Evolutionary conservation across 2,888 invertebrate genomes (phyloP).

Genomic region (Tenthredo notha): DNA sequence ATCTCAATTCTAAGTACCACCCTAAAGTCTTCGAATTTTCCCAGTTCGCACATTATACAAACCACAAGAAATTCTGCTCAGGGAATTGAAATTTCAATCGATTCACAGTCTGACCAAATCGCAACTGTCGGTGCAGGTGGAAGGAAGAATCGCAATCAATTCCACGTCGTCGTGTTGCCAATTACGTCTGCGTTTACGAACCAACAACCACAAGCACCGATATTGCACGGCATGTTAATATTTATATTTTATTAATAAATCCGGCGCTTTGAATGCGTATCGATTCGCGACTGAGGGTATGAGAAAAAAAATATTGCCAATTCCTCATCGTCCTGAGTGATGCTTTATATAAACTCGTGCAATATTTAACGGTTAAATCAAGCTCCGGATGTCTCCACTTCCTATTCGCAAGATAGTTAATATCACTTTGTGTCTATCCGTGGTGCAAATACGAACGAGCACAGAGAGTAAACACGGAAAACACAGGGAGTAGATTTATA

Average conservation of each 20-base stretch:
- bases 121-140: constrained; percentile 15
- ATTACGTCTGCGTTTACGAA: constrained; percentile 25
- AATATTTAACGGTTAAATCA: constrained; percentile 9
- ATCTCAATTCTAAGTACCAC: no score
- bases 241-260: constrained; percentile 45
- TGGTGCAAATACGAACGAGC: constrained; percentile 18
- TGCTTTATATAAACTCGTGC: neutral
- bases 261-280: neutral
- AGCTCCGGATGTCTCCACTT: neutral
- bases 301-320: neutral
- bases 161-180: constrained; percentile 44
- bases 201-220: constrained; percentile 28
- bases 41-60: neutral
- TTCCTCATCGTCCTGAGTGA: neutral
- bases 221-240: constrained; percentile 33
- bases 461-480: neutral
- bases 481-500: constrained; percentile 13
- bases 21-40: no score
- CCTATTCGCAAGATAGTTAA: constrained; percentile 21
- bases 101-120: neutral
- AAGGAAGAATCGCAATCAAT: constrained; percentile 61
- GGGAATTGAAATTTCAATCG: neutral
- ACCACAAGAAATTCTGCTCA: neutral
- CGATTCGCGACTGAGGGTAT: neutral
- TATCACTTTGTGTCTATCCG: constrained; percentile 24